Conservation (phyloP, 2,797 vertebrate genomes). For the Triplophysa bombifrons region DNA sequence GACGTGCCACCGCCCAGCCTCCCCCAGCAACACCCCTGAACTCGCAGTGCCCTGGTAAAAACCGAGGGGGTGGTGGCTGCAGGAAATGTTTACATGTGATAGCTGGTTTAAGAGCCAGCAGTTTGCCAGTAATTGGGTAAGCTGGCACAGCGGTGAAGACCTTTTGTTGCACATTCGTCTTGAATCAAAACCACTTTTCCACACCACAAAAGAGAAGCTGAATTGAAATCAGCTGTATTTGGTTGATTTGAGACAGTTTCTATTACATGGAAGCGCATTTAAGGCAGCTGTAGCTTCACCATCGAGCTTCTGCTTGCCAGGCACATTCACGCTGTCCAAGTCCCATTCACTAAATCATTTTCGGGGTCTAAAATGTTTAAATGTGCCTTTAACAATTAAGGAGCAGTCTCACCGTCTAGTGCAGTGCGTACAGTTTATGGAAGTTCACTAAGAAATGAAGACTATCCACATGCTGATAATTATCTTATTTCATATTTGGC, state of each 20-base stretch:
- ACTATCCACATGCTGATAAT: slow-evolving; percentile 68
- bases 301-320: slow-evolving; percentile 75
- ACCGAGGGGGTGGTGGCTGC: slow-evolving; percentile 59
- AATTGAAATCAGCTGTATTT: slow-evolving; percentile 84
- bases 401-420: slow-evolving; percentile 57
- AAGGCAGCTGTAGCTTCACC: slow-evolving; percentile 81
- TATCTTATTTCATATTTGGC: slow-evolving; percentile 72
- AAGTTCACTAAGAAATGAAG: slow-evolving; percentile 67
- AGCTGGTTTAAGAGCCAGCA: slow-evolving; percentile 74
- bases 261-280: slow-evolving; percentile 74
- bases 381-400: slow-evolving; percentile 59
- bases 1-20: background rate
- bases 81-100: slow-evolving; percentile 70
- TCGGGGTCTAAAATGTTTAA: slow-evolving; percentile 71
- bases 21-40: slow-evolving; percentile 36
- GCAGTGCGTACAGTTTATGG: slow-evolving; percentile 54
- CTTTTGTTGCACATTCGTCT: slow-evolving; percentile 66
- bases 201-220: slow-evolving; percentile 75
- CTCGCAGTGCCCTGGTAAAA: slow-evolving; percentile 50
- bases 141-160: slow-evolving; percentile 65
- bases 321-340: slow-evolving; percentile 76
- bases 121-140: slow-evolving; percentile 74
- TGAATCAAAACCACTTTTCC: slow-evolving; percentile 70
- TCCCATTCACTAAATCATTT: slow-evolving; percentile 74
- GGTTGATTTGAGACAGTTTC: slow-evolving; percentile 79